These are phyloP conservation scores for Rhinolophus ferrumequinum DNA, from an alignment of 2,113 vertebrate species.

Conservation along the genomic window DNA sequence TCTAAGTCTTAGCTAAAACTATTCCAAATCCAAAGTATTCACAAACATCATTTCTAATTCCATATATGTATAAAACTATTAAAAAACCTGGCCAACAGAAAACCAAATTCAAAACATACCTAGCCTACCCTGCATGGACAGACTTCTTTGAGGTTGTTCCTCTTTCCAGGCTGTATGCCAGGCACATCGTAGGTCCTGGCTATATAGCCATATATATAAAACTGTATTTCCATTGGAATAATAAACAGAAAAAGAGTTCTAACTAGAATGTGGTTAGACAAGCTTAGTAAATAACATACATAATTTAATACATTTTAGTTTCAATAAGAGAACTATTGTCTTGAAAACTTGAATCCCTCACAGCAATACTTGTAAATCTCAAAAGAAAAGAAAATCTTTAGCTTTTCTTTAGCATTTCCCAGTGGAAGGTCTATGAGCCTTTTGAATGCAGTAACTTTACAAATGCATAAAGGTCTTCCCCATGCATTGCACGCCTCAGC, in stretches of 20 bases:
- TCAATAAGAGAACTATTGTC: not conserved
- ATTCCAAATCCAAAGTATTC: not conserved
- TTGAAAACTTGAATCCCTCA: not conserved
- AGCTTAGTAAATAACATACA: not conserved
- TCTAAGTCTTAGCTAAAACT: not conserved
- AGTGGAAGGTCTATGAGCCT: not conserved
- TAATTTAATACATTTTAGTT: not conserved
- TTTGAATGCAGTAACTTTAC: constrained; percentile 35
- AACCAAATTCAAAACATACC: constrained; percentile 1
- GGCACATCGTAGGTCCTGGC: not conserved
- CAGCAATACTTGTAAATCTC: not conserved
- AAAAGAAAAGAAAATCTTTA: constrained; percentile 1
- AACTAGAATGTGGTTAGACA: not conserved
- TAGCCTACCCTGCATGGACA: not conserved
- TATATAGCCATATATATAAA: not conserved
- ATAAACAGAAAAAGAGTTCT: not conserved
- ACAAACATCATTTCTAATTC: not conserved
- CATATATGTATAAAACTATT: not conserved
- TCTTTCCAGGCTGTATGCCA: not conserved
- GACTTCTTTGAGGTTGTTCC: not conserved
- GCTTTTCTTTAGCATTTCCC: not conserved
- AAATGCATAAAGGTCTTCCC: not conserved
- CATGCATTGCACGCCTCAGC: not conserved
- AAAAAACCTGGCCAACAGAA: not conserved
- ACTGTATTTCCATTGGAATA: not conserved